Conservation (phyloP, 2,888 invertebrate genomes). For the Caenorhabditis becei region DNA sequence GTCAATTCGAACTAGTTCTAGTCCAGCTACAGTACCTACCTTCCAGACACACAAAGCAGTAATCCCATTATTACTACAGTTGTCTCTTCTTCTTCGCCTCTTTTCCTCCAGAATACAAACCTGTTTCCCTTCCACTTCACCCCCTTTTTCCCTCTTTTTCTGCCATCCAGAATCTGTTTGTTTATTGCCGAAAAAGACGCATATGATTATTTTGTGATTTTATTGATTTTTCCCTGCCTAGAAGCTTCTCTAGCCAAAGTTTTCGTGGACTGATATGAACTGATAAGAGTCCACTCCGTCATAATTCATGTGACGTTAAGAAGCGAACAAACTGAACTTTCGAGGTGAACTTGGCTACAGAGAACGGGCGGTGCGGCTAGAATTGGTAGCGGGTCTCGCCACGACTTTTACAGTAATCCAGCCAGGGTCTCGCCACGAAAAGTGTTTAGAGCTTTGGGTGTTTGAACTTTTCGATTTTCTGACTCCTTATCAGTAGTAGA, state of each 20-base stretch:
- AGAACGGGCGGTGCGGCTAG: neutral
- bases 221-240: too few species aligned
- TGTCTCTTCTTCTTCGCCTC: neutral
- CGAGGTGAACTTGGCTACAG: neutral
- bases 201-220: too few species aligned
- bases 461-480: neutral
- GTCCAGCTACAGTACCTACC: neutral
- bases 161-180: neutral
- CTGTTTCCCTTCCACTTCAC: constrained; percentile 25
- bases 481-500: neutral
- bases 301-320: too few species aligned
- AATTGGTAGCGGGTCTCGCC: too few species aligned
- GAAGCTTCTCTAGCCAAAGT: neutral
- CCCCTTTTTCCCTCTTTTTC: neutral
- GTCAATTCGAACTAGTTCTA: too few species aligned
- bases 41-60: neutral
- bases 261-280: neutral
- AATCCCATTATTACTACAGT: neutral
- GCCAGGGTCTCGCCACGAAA: neutral
- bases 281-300: constrained; percentile 1
- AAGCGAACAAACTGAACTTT: neutral
- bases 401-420: too few species aligned
- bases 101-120: constrained; percentile 26
- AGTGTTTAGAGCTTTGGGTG: too few species aligned
- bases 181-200: too few species aligned